A percentile compares a stretch with the other conserved stretches of the same genome.
Conservation (phyloP, 2,113 vertebrate species). For the Microtus pennsylvanicus region DNA sequence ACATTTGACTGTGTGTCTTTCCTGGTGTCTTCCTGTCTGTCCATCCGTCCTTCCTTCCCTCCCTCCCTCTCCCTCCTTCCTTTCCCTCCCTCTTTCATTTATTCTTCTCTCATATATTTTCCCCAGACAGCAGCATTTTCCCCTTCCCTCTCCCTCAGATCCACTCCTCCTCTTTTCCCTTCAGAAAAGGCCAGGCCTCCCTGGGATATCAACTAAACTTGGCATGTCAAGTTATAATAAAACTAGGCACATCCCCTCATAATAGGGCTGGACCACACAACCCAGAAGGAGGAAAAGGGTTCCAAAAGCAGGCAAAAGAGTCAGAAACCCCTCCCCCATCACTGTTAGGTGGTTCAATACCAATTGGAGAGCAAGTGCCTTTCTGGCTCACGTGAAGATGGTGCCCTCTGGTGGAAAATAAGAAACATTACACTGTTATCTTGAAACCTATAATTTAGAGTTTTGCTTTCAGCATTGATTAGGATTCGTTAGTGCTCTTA, state of each 20-base stretch:
- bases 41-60: rapidly evolving
- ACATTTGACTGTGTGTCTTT: neutral
- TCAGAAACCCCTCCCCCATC: neutral
- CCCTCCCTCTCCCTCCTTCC: too few species aligned
- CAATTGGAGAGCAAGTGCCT: neutral
- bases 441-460: neutral
- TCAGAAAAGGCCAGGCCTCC: neutral
- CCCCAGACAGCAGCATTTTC: neutral
- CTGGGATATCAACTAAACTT: neutral
- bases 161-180: neutral
- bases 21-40: neutral
- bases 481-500: neutral
- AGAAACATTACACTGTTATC: neutral
- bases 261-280: neutral
- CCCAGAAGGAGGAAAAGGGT: neutral
- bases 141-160: neutral
- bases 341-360: neutral
- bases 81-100: neutral
- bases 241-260: neutral
- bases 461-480: neutral
- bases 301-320: neutral
- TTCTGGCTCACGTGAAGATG: neutral
- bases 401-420: conserved; percentile 61
- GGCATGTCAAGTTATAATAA: neutral
- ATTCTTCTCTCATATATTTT: neutral